Evolutionary conservation across 2,797 vertebrate species (phyloP).

Genomic region (Gobionotothen gibberifrons): DNA sequence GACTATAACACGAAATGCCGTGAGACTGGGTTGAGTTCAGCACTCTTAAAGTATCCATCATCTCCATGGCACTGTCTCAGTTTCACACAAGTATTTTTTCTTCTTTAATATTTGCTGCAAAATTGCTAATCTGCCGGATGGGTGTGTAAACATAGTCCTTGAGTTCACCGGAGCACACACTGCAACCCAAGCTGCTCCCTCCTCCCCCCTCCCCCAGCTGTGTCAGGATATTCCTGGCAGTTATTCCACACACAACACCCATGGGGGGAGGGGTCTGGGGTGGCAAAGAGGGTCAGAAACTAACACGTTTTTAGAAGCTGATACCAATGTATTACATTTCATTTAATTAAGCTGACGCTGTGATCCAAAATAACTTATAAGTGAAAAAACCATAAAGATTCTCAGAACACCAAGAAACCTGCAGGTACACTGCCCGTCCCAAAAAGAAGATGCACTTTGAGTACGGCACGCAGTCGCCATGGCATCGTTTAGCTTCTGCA

Average conservation of each 20-base stretch:
- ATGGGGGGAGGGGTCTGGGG: not conserved
- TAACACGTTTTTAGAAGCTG: not conserved
- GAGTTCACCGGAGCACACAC: not conserved
- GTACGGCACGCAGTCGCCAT: too few relatives aligned
- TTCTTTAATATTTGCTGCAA: not conserved
- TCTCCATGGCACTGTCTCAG: too few relatives aligned
- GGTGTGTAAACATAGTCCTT: not conserved
- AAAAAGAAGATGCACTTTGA: too few relatives aligned
- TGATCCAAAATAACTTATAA: too few relatives aligned
- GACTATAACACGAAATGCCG: too few relatives aligned
- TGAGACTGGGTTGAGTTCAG: not conserved
- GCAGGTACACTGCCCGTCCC: too few relatives aligned
- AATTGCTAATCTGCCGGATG: not conserved
- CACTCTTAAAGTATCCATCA: not conserved
- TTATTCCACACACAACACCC: conserved; percentile 47
- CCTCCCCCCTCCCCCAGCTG: not conserved
- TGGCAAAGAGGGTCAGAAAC: not conserved
- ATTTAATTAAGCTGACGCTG: too few relatives aligned
- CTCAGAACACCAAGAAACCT: too few relatives aligned
- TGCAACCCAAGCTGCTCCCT: conserved; percentile 32
- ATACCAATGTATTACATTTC: not conserved
- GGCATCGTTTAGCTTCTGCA: too few relatives aligned
- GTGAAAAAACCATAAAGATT: too few relatives aligned
- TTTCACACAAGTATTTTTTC: not conserved
- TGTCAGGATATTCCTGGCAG: conserved; percentile 36